Evolutionary conservation across 2,113 vertebrate genomes (phyloP).

Genomic region (Smithornis capensis): DNA sequence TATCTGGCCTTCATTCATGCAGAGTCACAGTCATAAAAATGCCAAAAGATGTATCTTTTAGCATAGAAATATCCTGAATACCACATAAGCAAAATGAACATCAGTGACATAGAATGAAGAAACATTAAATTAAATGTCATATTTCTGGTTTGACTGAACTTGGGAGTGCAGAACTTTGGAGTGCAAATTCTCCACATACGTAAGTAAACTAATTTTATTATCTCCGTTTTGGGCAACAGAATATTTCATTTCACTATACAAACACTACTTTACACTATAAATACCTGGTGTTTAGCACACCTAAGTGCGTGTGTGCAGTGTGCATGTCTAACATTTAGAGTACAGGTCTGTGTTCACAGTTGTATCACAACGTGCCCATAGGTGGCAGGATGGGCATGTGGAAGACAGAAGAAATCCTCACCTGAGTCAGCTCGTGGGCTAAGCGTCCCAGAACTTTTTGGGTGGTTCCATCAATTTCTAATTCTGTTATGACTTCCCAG

Average conservation of each 20-base stretch:
- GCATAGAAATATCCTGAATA: not conserved
- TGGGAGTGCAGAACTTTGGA: no score
- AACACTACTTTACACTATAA: not conserved
- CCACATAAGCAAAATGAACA: not conserved
- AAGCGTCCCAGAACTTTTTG: conserved; percentile 63
- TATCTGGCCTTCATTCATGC: not conserved
- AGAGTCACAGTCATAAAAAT: not conserved
- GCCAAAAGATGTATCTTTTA: not conserved
- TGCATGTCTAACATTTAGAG: not conserved
- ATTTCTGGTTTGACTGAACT: no score
- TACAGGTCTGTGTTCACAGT: not conserved
- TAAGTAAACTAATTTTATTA: not conserved
- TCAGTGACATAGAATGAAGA: not conserved
- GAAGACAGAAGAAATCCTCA: conserved; percentile 17
- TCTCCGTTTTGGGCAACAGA: not conserved
- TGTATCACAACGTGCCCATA: not conserved
- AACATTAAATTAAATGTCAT: not conserved
- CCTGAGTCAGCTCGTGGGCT: conserved; percentile 77
- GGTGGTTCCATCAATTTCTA: conserved; percentile 61
- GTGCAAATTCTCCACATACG: not conserved
- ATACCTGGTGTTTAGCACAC: not conserved
- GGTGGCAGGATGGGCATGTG: not conserved
- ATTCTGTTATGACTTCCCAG: conserved; percentile 73
- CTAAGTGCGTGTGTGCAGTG: not conserved
- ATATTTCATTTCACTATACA: not conserved